Base-by-base conservation (phyloP, 2,113 vertebrate species). In the Psittacara wagleri region DNA sequence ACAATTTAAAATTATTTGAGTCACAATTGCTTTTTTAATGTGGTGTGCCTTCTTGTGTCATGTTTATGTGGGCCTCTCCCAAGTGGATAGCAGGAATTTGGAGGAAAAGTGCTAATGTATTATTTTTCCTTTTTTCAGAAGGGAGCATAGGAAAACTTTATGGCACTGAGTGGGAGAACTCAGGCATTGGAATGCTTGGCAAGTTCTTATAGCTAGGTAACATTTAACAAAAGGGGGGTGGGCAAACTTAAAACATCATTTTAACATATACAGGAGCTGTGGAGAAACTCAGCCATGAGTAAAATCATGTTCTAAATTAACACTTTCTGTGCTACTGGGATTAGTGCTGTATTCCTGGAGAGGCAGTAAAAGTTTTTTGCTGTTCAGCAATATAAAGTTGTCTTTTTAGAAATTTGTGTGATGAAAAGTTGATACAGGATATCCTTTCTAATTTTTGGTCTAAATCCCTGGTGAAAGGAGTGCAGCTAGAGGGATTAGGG, bases 21-120 rank as follows among this genome's bases (percentile, higher is more conserved):
- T 73, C 48, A 68, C 23, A 68, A 20, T 52, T 35, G 17, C 17
- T 11, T 66, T 62, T 86, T 48, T 8, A 59, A 19, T n/a, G 33
- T 57, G 19, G 11, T 0, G 3, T 2, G 2, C 8, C 51, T 75
- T 37, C 33, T 22, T 9, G 23, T 37, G 17, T 70, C 11, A 1
- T 46, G 14, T 54, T 82, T 78, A 51, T 28, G 20, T 18, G 46
- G 18, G 14, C 16, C 44, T 70, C 6, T 78, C 23, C 19, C 19
- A 77, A 73, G 35, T 17, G 19, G n/a, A 13, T 64, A 63, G n/a
- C 5, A 54, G 49, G 31, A 54, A 10, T 80, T 66, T 29, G 7
- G 10, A 35, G 31, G 25, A 39, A 27, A 44, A 82, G 35, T 41
- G 19, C 31, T 22, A 59, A 31, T 51, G 8, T 82, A 35, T n/a